A percentile compares a stretch with the other conserved stretches of the same genome.
Evolutionary conservation across 2,113 vertebrate genomes (phyloP).

Genomic region (Scytalopus superciliaris): DNA sequence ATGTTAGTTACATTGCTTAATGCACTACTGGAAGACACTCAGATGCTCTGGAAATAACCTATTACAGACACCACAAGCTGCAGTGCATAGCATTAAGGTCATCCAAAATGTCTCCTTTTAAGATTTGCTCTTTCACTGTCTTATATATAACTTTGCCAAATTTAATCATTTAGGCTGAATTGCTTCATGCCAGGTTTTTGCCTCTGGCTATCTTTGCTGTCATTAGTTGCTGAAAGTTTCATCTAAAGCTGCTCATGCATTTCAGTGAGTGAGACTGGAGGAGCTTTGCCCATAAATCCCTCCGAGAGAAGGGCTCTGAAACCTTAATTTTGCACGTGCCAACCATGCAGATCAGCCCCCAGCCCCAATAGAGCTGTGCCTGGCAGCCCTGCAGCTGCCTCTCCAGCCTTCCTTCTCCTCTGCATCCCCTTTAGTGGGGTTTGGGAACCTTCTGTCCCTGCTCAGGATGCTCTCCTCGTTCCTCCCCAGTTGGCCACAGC

Average conservation of each 20-base stretch:
- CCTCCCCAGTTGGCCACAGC: not conserved
- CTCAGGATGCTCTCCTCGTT: not conserved
- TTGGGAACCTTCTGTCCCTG: not conserved
- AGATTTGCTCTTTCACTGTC: not conserved
- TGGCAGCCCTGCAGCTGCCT: not conserved
- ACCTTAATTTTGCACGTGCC: not conserved
- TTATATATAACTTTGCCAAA: not conserved
- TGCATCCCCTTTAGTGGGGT: not conserved
- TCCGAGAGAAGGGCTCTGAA: not conserved
- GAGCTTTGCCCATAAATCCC: not conserved
- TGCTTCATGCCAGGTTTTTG: not conserved
- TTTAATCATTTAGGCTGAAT: slow-evolving; percentile 6
- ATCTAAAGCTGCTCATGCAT: not conserved
- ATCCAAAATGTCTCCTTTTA: not conserved
- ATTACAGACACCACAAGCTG: not conserved
- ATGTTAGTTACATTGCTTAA: slow-evolving; percentile 48
- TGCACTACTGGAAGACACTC: slow-evolving; percentile 41
- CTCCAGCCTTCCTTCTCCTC: not conserved
- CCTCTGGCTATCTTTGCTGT: not conserved
- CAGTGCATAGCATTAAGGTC: not conserved
- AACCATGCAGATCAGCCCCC: too few relatives aligned
- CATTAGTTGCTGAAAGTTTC: not conserved
- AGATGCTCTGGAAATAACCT: slow-evolving; percentile 44
- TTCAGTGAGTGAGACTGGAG: not conserved
- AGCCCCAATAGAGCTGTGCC: not conserved